Conservation (phyloP, 2,797 vertebrate species). For the Halcyon leucocephala region DNA sequence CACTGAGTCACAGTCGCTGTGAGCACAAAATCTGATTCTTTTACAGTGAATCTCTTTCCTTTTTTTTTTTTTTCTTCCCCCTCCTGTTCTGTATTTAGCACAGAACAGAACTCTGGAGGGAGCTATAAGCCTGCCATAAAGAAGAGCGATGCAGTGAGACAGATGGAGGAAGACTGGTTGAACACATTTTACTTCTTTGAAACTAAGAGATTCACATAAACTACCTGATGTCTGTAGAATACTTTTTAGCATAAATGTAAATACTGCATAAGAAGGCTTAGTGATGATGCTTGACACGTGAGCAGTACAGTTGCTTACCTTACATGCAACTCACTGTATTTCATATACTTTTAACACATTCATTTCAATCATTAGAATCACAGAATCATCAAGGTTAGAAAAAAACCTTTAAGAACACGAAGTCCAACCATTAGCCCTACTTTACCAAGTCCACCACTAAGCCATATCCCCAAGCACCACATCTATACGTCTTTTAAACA, state of each 20-base stretch:
- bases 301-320: not conserved
- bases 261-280: not conserved
- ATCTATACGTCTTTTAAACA: too few relatives aligned
- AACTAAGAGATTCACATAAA: slow-evolving; percentile 33
- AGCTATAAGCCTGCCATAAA: slow-evolving; percentile 8
- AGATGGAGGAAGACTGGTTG: not conserved
- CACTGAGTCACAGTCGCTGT: not conserved
- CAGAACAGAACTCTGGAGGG: slow-evolving; percentile 49
- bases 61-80: too few relatives aligned
- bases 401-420: too few relatives aligned
- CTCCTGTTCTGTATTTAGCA: not conserved
- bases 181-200: slow-evolving; percentile 49
- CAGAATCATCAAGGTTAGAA: too few relatives aligned
- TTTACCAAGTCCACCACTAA: too few relatives aligned
- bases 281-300: not conserved
- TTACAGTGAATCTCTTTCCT: not conserved
- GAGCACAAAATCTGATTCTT: not conserved
- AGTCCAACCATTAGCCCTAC: too few relatives aligned
- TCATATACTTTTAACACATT: not conserved
- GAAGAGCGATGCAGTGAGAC: not conserved
- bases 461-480: too few relatives aligned
- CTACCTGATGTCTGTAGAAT: not conserved
- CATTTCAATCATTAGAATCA: not conserved
- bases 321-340: not conserved
- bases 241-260: slow-evolving; percentile 24